A percentile compares a stretch with the other conserved stretches of the same genome.
Evolutionary conservation across 2,797 vertebrate species (phyloP).

Genomic region (Manis pentadactyla): DNA sequence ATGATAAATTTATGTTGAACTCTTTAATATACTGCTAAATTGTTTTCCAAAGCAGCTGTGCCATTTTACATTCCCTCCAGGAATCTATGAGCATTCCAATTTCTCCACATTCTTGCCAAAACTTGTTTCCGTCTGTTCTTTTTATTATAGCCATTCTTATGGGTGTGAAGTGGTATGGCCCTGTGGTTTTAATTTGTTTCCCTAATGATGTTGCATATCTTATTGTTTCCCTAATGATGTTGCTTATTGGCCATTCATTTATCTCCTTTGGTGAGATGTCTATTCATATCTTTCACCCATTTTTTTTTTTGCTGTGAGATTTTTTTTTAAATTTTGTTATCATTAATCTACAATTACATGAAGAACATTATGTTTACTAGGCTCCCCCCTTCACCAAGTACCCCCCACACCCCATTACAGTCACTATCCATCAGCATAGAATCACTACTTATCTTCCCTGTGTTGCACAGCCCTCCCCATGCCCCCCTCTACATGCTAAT

Average conservation of each 20-base stretch:
- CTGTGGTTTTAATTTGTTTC: background rate
- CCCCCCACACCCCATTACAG: too few relatives aligned
- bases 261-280: background rate
- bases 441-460: too few relatives aligned
- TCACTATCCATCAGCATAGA: too few relatives aligned
- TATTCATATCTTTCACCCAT: background rate
- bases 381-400: too few relatives aligned
- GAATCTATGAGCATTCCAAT: background rate
- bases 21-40: background rate
- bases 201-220: background rate
- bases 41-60: background rate
- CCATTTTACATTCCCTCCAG: background rate
- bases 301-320: background rate
- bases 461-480: too few relatives aligned
- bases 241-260: background rate
- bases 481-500: too few relatives aligned
- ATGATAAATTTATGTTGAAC: conserved; percentile 1
- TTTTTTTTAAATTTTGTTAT: background rate
- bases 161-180: background rate
- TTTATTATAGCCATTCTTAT: background rate
- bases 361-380: too few relatives aligned
- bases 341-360: too few relatives aligned
- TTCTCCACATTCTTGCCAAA: background rate
- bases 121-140: background rate
- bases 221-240: background rate